phyloP scores from a whole-genome alignment of 2,888 invertebrate species.

The Aleiodes testaceus region DNA sequence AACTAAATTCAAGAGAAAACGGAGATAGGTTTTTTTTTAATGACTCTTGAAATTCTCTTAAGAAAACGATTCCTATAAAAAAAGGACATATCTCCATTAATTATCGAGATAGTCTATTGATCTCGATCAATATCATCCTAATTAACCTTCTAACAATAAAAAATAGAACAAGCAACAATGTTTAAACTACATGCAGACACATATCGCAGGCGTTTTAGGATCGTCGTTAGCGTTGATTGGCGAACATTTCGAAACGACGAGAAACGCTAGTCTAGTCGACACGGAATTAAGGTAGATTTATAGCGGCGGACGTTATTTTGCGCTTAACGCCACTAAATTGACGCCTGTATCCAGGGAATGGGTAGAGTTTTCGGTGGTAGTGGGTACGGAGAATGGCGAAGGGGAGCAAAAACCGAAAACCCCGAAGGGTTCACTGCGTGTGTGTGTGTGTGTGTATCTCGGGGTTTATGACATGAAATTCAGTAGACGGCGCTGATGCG shows the following conservation, averaged over 20 bases:
- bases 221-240: slow-evolving; percentile 63
- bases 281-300: slow-evolving; percentile 64
- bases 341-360: slow-evolving; percentile 44
- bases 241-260: slow-evolving; percentile 48
- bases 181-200: slow-evolving; percentile 46
- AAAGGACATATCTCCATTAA: no score
- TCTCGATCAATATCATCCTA: slow-evolving; percentile 4
- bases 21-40: no score
- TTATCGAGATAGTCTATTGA: neutral
- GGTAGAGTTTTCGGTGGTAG: slow-evolving; percentile 3
- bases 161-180: neutral
- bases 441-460: neutral
- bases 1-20: no score
- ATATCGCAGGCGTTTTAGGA: slow-evolving; percentile 60
- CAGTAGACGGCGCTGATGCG: slow-evolving; percentile 29
- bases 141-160: neutral
- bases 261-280: slow-evolving; percentile 44
- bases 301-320: slow-evolving; percentile 61
- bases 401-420: slow-evolving; percentile 1
- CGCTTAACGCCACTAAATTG: slow-evolving; percentile 63
- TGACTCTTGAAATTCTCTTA: no score
- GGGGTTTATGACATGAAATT: slow-evolving; percentile 34
- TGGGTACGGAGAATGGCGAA: neutral
- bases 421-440: slow-evolving; percentile 19
- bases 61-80: no score